Percentiles rank a stretch among this genome's conserved stretches.
Evolutionary conservation across 2,113 vertebrate genomes (phyloP).

Genomic region (Noctilio leporinus): DNA sequence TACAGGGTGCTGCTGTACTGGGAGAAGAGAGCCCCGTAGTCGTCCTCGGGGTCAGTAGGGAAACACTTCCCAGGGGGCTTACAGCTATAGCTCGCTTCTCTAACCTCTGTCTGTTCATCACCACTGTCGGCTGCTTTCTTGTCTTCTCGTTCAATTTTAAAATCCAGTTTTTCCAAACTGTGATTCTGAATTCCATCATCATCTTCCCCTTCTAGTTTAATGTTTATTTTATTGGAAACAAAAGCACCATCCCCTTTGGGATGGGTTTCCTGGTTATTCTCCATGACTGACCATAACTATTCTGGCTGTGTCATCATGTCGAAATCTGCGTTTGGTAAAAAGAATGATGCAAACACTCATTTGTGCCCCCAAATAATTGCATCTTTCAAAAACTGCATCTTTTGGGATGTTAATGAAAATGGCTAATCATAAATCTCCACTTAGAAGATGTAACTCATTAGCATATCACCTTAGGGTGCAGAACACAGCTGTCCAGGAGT

Average conservation of each 20-base stretch:
- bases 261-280: conserved; percentile 49
- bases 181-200: conserved; percentile 45
- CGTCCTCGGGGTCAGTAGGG: conserved; percentile 87
- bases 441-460: neutral
- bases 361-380: neutral
- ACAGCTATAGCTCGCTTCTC: conserved; percentile 76
- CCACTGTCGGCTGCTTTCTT: conserved; percentile 74
- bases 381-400: fast-evolving
- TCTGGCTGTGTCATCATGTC: conserved; percentile 45
- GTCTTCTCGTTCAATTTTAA: conserved; percentile 82
- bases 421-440: neutral
- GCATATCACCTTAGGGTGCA: conserved; percentile 31
- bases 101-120: conserved; percentile 80
- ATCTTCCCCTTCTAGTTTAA: conserved; percentile 77
- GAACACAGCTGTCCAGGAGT: conserved; percentile 7
- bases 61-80: conserved; percentile 80
- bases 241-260: conserved; percentile 67
- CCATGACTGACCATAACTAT: conserved; percentile 68
- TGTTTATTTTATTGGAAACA: conserved; percentile 65
- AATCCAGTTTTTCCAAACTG: conserved; percentile 72
- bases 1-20: conserved; percentile 95
- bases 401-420: neutral
- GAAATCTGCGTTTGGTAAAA: neutral
- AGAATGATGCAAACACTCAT: neutral
- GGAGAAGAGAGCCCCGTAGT: conserved; percentile 89